Evolutionary conservation across 2,113 vertebrate genomes (phyloP).

Genomic region (Pimephales promelas): DNA sequence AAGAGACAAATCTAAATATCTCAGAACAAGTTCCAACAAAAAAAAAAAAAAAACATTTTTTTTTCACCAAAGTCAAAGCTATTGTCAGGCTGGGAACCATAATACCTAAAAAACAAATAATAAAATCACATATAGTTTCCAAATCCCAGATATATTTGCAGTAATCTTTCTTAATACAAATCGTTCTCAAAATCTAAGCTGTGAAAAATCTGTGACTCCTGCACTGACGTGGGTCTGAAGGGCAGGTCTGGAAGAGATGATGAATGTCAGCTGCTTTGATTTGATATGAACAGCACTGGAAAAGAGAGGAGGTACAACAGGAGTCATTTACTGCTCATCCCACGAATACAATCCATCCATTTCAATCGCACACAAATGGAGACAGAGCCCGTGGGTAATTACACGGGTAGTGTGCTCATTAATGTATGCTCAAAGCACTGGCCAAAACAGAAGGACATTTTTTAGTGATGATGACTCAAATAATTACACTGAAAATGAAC

Average conservation of each 20-base stretch:
- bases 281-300: constrained; percentile 4
- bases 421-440: constrained; percentile 7
- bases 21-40: neutral
- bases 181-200: neutral
- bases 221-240: neutral
- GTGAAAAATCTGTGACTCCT: neutral
- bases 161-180: neutral
- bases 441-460: constrained; percentile 9
- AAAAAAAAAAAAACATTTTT: too few species aligned
- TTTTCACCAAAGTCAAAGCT: too few species aligned
- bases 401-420: constrained; percentile 17
- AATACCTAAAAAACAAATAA: neutral
- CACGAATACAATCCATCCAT: neutral
- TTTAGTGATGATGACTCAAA: neutral
- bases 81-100: neutral
- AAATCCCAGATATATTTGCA: neutral
- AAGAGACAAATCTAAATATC: neutral
- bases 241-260: neutral
- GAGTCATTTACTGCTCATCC: neutral
- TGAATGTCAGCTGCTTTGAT: neutral
- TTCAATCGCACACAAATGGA: neutral
- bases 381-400: constrained; percentile 21
- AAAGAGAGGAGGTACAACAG: constrained; percentile 21
- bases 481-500: constrained; percentile 36
- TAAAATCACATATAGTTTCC: neutral